These are phyloP conservation scores for Suillia variegata DNA, from an alignment of 2,888 invertebrate genomes.

Conservation along the genomic window DNA sequence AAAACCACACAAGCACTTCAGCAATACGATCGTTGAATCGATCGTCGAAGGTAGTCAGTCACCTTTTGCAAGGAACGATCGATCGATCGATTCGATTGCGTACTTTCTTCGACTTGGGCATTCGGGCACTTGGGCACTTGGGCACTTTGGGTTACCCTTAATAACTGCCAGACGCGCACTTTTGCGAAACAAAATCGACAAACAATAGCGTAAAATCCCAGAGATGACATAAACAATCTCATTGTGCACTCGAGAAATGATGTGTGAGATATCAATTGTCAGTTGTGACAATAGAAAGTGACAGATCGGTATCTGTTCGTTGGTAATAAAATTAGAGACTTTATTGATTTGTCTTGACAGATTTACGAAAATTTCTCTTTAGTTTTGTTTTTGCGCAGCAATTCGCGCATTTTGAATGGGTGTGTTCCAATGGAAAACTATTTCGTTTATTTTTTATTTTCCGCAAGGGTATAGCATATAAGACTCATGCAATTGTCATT, in stretches of 20 bases:
- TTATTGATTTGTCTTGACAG: constrained; percentile 60
- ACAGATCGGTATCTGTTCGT: constrained; percentile 41
- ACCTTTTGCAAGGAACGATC: no score
- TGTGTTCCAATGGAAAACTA: constrained; percentile 18
- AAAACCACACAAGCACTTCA: neutral
- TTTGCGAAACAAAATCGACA: neutral
- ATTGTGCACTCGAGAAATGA: constrained; percentile 52
- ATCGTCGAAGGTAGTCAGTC: no score
- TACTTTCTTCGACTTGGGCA: neutral
- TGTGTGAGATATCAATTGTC: constrained; percentile 48
- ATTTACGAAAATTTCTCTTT: constrained; percentile 27
- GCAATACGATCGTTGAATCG: no score
- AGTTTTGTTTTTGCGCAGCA: constrained; percentile 7
- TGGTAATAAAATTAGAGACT: constrained; percentile 55
- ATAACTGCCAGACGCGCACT: neutral
- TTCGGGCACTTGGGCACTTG: no score
- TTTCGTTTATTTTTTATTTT: constrained; percentile 7
- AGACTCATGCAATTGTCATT: constrained; percentile 33
- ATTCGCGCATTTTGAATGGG: constrained; percentile 35
- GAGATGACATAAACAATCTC: constrained; percentile 53
- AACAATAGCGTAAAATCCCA: constrained; percentile 28
- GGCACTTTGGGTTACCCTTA: neutral
- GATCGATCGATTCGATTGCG: neutral
- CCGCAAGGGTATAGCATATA: constrained; percentile 14
- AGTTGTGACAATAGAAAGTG: constrained; percentile 47